phyloP scores from a whole-genome alignment of 1,140 invertebrate genomes.

The Aphelenchoides besseyi region DNA sequence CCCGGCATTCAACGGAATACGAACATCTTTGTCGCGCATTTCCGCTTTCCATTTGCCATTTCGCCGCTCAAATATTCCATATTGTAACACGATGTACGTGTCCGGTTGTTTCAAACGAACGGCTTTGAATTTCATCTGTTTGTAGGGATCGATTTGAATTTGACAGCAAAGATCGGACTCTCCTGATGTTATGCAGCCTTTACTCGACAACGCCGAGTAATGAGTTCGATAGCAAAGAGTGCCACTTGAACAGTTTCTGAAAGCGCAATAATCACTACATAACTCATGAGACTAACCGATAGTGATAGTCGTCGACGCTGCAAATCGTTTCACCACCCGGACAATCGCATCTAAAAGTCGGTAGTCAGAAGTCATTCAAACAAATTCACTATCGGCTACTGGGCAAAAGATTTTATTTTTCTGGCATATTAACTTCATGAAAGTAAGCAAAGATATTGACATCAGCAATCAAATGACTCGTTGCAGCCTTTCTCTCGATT shows the following conservation, averaged over 20 bases:
- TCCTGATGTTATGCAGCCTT: constrained; percentile 8
- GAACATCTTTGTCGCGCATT: neutral
- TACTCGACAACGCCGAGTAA: neutral
- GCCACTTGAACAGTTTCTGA: constrained; percentile 14
- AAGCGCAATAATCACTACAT: neutral
- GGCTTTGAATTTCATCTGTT: constrained; percentile 13
- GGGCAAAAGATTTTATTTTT: too few relatives aligned
- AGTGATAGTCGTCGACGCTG: constrained; percentile 20
- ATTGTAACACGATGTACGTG: neutral
- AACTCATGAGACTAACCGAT: neutral
- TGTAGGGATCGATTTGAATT: constrained; percentile 20
- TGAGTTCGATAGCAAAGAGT: constrained; percentile 15
- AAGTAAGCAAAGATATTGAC: too few relatives aligned
- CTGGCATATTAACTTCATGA: too few relatives aligned
- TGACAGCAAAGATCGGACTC: constrained; percentile 12
- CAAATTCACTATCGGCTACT: too few relatives aligned
- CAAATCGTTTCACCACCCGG: constrained; percentile 20
- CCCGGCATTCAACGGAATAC: constrained; percentile 13
- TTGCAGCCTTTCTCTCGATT: too few relatives aligned
- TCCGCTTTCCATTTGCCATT: neutral
- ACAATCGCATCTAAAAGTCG: constrained; percentile 17
- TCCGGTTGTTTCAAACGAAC: constrained; percentile 13
- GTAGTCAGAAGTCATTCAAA: too few relatives aligned
- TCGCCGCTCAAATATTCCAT: neutral
- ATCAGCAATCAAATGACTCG: too few relatives aligned